These are phyloP conservation scores for Apteryx owenii DNA, from an alignment of 2,113 vertebrate genomes.

Conservation along the genomic window DNA sequence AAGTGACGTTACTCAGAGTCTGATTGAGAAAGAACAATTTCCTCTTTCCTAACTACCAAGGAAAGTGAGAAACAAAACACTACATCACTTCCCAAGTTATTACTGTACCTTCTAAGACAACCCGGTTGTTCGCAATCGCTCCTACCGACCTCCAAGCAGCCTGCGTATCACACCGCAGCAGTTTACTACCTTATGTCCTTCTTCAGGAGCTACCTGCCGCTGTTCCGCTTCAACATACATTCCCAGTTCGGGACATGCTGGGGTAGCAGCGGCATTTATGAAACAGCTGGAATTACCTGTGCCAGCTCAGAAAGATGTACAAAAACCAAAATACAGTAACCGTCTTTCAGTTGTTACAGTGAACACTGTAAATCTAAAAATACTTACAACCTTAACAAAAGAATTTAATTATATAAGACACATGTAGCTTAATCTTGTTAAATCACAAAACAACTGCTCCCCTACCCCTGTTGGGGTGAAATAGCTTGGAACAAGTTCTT, in stretches of 20 bases:
- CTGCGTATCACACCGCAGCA: background rate
- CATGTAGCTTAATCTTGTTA: rapidly evolving
- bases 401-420: rapidly evolving
- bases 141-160: background rate
- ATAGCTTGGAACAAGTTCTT: background rate
- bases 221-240: background rate
- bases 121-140: background rate
- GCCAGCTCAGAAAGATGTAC: background rate
- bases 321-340: background rate
- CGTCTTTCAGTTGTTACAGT: background rate
- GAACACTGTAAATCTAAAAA: background rate
- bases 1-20: background rate
- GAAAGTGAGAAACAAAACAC: background rate
- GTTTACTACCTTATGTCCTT: rapidly evolving
- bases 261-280: background rate
- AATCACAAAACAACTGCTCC: background rate
- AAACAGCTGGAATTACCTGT: background rate
- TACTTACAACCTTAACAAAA: background rate
- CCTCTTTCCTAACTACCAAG: background rate
- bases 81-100: too few species aligned
- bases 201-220: background rate
- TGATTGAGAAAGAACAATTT: rapidly evolving
- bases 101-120: background rate
- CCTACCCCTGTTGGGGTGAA: background rate
- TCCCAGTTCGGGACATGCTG: background rate